A percentile compares a stretch with the other conserved stretches of the same genome.
phyloP scores from a whole-genome alignment of 2,113 vertebrate genomes.

The Solenodon paradoxus region DNA sequence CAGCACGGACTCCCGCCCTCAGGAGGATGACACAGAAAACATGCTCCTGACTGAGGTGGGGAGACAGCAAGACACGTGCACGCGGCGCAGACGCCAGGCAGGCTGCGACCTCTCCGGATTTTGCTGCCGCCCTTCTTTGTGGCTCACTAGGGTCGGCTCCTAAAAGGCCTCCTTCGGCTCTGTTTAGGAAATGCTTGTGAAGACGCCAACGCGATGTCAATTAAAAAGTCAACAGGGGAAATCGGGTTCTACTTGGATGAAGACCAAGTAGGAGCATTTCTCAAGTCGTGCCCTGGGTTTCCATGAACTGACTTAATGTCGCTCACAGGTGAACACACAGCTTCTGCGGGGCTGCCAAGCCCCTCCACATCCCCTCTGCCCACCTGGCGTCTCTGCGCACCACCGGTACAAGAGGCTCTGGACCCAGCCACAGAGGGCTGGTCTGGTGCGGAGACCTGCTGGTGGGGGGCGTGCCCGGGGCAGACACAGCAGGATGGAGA shows the following conservation, averaged over 20 bases:
- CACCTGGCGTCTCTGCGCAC: not conserved
- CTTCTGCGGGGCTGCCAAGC: not conserved
- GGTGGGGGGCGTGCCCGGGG: no score
- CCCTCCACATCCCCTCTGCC: not conserved
- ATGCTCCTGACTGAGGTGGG: not conserved
- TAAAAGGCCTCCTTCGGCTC: not conserved
- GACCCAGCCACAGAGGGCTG: not conserved
- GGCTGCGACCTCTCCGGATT: not conserved
- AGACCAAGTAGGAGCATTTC: not conserved
- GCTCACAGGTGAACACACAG: not conserved
- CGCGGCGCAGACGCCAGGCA: not conserved
- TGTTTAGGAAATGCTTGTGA: not conserved
- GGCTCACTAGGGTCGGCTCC: not conserved
- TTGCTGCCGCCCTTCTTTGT: not conserved
- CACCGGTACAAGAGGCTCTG: not conserved
- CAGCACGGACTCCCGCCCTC: accelerated
- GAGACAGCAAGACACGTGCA: not conserved
- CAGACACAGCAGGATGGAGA: accelerated
- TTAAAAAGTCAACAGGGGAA: not conserved
- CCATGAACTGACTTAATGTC: not conserved
- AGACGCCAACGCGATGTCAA: not conserved
- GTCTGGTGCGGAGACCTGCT: accelerated
- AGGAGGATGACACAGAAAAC: not conserved
- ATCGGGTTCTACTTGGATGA: not conserved
- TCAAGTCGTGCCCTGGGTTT: not conserved